These are phyloP conservation scores for Pararge aegeria DNA, from an alignment of 1,140 invertebrate genomes.

Conservation along the genomic window DNA sequence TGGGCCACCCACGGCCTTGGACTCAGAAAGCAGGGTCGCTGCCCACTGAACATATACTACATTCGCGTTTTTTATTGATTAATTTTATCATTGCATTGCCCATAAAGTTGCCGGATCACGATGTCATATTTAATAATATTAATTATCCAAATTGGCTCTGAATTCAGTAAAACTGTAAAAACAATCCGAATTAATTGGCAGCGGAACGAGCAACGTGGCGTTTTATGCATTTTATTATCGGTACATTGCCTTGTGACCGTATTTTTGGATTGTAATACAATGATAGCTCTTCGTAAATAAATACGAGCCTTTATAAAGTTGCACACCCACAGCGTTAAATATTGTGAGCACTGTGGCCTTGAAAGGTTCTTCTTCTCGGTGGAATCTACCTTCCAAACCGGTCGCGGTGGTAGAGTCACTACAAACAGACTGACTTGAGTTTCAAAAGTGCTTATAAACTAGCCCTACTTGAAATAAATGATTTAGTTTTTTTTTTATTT, in stretches of 20 bases:
- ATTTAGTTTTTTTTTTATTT: too few species aligned
- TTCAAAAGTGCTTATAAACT: too few species aligned
- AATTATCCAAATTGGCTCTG: background rate
- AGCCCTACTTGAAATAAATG: too few species aligned
- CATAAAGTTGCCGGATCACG: background rate
- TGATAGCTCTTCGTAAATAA: conserved; percentile 1
- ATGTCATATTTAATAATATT: background rate
- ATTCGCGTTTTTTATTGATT: background rate
- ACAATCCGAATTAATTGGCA: conserved; percentile 6
- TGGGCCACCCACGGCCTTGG: too few species aligned
- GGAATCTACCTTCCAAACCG: too few species aligned
- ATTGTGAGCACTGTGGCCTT: background rate
- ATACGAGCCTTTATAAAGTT: background rate
- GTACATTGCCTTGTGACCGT: background rate
- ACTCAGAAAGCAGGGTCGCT: too few species aligned
- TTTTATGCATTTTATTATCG: background rate
- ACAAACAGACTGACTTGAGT: too few species aligned
- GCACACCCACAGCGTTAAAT: background rate
- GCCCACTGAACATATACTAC: too few species aligned
- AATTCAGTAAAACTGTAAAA: background rate
- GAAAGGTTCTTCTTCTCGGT: too few species aligned
- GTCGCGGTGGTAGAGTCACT: too few species aligned
- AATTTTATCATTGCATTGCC: background rate
- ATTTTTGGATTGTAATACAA: background rate
- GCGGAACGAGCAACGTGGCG: background rate